Evolutionary conservation across 1,140 invertebrate species (phyloP), one percentile per base, ranked within the genome.

Genomic region (Zaprionus davidi): DNA sequence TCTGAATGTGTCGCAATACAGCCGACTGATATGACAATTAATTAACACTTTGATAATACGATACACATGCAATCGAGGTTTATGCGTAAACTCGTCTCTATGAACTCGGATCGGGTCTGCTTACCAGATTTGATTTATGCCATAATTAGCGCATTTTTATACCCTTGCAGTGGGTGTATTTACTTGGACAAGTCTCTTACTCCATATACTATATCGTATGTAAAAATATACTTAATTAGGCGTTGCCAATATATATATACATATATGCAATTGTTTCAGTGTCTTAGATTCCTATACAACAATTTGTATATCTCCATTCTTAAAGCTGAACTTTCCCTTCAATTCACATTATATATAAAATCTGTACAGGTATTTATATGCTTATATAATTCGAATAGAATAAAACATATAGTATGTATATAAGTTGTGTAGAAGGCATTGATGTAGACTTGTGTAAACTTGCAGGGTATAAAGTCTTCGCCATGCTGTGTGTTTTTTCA

Each of bases 1-100:
- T 71, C 70, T 67, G 51, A 41, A 26, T 57, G 7, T 75, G 56
- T 58, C 28, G 28, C 24, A 28, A 59, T 62, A 66, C 55, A 49
- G 62, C 56, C 56, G 82, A 78, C 65, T 76, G 51, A 76, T 81
- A 76, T 71, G 78, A 58, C 71, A 90, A 90, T 87, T 90, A 90
- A 90, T 87, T 90, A 73, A 41, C 62, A 57, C 24, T 53, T 51
- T 49, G 26, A 65, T 71, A 20, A 55, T 66, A 3, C 46, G 46
- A 51, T 51, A 51, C 22, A 22, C 46, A 49, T 20, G 9, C 17
- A 9, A 49, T 49, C 20, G 46, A 4, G 46, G 7, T 12, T 41
- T 41, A 41, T 49, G 17, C 46, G 46, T 20, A 1, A 20, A 49
- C 38, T 41, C 15, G 12, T n/a, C 38, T 41, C 38, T n/a, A 41